phyloP scores from a whole-genome alignment of 1,140 invertebrate species.

The Nasonia giraulti region DNA sequence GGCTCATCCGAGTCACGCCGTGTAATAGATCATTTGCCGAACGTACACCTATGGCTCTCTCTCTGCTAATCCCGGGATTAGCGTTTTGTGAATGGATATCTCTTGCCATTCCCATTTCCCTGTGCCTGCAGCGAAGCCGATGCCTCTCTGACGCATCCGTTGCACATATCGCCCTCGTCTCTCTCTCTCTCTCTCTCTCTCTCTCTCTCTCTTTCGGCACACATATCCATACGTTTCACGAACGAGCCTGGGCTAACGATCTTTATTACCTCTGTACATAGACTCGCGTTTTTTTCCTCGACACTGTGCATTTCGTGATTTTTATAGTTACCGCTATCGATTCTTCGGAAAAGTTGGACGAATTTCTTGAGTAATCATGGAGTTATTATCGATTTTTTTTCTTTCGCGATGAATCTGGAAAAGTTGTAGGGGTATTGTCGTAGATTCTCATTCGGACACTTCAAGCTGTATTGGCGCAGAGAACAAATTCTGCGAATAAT shows the following conservation, averaged over 20 bases:
- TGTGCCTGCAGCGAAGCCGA: too few species aligned
- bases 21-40: not conserved
- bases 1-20: not conserved
- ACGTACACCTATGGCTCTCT: not conserved
- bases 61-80: not conserved
- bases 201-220: not conserved
- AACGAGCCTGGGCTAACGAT: not conserved
- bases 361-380: not conserved
- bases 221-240: too few species aligned
- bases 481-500: too few species aligned
- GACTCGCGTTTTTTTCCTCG: not conserved
- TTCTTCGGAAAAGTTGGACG: not conserved
- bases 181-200: too few species aligned
- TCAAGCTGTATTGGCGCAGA: too few species aligned
- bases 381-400: not conserved
- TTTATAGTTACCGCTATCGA: not conserved
- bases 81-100: not conserved
- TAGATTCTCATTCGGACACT: too few species aligned
- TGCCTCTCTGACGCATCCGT: not conserved
- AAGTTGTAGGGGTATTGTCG: too few species aligned
- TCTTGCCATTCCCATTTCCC: not conserved
- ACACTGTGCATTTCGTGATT: too few species aligned
- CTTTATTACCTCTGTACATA: not conserved
- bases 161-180: not conserved
- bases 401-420: not conserved